Percentiles rank a stretch among this genome's conserved stretches.
These are phyloP conservation scores for Ceratosolen fusciceps DNA, from an alignment of 1,140 invertebrate genomes.

Conservation along the genomic window DNA sequence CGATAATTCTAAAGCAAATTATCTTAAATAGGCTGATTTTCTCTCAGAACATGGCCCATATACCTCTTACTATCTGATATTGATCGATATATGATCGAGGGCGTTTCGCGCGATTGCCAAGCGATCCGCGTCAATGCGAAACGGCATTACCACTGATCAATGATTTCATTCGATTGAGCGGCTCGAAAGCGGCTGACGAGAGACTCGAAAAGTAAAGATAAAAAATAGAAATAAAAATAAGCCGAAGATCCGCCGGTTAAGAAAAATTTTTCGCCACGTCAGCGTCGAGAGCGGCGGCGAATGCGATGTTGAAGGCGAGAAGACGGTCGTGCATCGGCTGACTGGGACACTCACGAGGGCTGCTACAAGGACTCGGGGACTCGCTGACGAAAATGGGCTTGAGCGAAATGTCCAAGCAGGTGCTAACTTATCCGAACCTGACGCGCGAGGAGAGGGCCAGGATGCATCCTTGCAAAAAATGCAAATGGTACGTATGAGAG, in stretches of 20 bases:
- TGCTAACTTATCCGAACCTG: conserved; percentile 62
- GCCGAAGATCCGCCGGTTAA: background rate
- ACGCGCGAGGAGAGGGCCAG: conserved; percentile 63
- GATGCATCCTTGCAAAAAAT: conserved; percentile 62
- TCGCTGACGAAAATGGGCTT: conserved; percentile 37
- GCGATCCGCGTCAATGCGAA: too few relatives aligned
- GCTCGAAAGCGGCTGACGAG: background rate
- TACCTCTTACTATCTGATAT: too few relatives aligned
- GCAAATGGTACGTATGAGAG: conserved; percentile 62
- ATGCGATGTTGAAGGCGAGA: background rate
- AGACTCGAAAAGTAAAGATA: background rate
- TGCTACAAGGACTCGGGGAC: background rate
- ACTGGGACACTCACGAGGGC: background rate
- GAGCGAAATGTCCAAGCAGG: conserved; percentile 56
- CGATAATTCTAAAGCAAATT: too few relatives aligned
- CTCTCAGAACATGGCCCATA: too few relatives aligned
- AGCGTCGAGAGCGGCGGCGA: background rate
- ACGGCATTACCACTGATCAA: too few relatives aligned
- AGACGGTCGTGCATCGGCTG: too few relatives aligned
- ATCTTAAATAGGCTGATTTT: too few relatives aligned
- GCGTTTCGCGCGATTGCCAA: too few relatives aligned
- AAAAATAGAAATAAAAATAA: background rate
- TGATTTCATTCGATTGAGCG: background rate
- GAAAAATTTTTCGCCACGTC: background rate
- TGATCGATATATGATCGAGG: too few relatives aligned